These are phyloP conservation scores for Colossoma macropomum DNA, from an alignment of 2,113 vertebrate genomes.

Conservation along the genomic window DNA sequence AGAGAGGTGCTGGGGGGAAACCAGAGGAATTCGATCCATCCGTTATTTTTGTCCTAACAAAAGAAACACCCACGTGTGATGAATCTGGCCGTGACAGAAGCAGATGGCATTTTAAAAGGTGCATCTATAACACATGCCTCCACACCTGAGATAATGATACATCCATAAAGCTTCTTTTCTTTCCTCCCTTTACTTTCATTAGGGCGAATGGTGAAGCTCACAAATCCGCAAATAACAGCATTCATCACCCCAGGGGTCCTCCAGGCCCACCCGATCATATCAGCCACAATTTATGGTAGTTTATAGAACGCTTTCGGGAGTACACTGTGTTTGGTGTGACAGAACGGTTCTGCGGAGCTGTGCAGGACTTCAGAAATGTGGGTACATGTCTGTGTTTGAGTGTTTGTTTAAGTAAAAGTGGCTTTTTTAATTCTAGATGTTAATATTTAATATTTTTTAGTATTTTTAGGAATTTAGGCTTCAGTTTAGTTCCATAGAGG, in stretches of 20 bases:
- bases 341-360: not conserved
- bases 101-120: slow-evolving; percentile 59
- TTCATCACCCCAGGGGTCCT: slow-evolving; percentile 40
- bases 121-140: slow-evolving; percentile 41
- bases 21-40: slow-evolving; percentile 28
- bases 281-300: slow-evolving; percentile 38
- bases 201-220: slow-evolving; percentile 37
- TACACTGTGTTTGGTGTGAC: not conserved
- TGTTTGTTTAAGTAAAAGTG: not conserved
- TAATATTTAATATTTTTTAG: too few relatives aligned
- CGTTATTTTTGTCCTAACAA: slow-evolving; percentile 48
- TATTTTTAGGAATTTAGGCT: too few relatives aligned
- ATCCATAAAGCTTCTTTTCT: slow-evolving; percentile 12
- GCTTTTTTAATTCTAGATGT: too few relatives aligned
- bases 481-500: too few relatives aligned
- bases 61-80: slow-evolving; percentile 36
- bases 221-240: slow-evolving; percentile 18
- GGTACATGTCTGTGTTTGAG: not conserved
- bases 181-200: slow-evolving; percentile 39
- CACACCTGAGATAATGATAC: slow-evolving; percentile 27
- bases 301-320: slow-evolving; percentile 38
- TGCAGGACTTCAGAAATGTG: not conserved
- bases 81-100: slow-evolving; percentile 39
- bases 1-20: slow-evolving; percentile 46
- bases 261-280: slow-evolving; percentile 36